Evolutionary conservation across 2,888 invertebrate genomes (phyloP).

Genomic region (Orthosia incerta): DNA sequence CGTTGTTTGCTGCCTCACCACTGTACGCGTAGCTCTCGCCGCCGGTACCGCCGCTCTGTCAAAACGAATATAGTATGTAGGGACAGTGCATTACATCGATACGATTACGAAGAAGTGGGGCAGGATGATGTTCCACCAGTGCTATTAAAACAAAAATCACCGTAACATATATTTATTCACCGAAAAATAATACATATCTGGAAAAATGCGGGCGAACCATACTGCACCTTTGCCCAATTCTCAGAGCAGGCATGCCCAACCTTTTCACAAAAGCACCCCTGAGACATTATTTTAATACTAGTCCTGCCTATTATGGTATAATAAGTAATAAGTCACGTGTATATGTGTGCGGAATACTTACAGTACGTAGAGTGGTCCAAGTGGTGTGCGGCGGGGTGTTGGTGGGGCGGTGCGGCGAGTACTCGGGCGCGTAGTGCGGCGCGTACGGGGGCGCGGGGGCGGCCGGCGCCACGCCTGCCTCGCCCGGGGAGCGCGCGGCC

Average conservation of each 20-base stretch:
- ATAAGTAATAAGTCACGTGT: not conserved
- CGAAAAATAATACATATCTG: too few species aligned
- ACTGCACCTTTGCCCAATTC: too few species aligned
- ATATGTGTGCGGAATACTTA: slow-evolving; percentile 48
- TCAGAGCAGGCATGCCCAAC: too few species aligned
- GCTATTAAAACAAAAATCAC: too few species aligned
- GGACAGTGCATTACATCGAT: too few species aligned
- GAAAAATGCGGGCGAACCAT: too few species aligned
- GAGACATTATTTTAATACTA: too few species aligned
- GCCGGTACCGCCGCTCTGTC: slow-evolving; percentile 75
- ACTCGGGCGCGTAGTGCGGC: slow-evolving; percentile 89
- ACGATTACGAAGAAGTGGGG: too few species aligned
- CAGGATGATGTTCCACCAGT: too few species aligned
- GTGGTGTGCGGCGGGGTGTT: slow-evolving; percentile 88
- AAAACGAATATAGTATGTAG: not conserved
- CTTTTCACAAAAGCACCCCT: too few species aligned
- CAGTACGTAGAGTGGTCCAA: slow-evolving; percentile 85
- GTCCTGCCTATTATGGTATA: too few species aligned
- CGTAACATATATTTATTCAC: too few species aligned
- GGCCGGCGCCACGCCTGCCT: slow-evolving; percentile 78
- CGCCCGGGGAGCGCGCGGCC: slow-evolving; percentile 61
- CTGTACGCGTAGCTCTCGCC: slow-evolving; percentile 86
- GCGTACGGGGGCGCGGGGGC: slow-evolving; percentile 91
- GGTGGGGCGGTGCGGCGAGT: slow-evolving; percentile 87
- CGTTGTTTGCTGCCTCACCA: slow-evolving; percentile 81